A percentile compares a stretch with the other conserved stretches of the same genome.
Evolutionary conservation across 1,140 invertebrate genomes (phyloP).

Genomic region (Lasaia peninsularis): DNA sequence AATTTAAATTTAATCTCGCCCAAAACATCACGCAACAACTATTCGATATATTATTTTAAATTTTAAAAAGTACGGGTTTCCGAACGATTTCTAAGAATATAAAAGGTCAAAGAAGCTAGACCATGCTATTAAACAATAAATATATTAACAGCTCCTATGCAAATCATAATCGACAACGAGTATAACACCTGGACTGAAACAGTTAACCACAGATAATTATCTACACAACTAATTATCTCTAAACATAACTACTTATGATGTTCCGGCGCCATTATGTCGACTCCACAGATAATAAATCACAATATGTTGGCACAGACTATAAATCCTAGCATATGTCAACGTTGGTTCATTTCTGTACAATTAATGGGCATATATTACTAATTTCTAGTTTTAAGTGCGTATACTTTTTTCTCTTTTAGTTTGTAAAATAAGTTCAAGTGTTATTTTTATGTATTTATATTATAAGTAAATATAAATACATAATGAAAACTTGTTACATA

Average conservation of each 20-base stretch:
- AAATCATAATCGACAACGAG: background rate
- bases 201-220: conserved; percentile 17
- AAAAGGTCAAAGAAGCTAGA: background rate
- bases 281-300: conserved; percentile 30
- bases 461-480: too few species aligned
- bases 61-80: background rate
- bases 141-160: background rate
- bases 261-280: conserved; percentile 22
- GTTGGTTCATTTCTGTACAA: conserved; percentile 30
- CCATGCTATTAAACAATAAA: background rate
- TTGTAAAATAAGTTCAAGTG: background rate
- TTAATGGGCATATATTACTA: conserved; percentile 36
- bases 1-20: too few species aligned
- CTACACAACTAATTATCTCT: conserved; percentile 17
- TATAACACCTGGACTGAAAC: background rate
- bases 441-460: too few species aligned
- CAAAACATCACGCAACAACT: too few species aligned
- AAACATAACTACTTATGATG: conserved; percentile 11
- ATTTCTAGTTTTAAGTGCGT: conserved; percentile 19
- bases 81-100: background rate
- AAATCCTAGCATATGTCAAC: conserved; percentile 31
- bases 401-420: background rate
- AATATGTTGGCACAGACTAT: conserved; percentile 25
- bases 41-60: too few species aligned
- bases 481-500: too few species aligned